Base-by-base conservation (phyloP, 2,113 vertebrate species). In the Candoia aspera region DNA sequence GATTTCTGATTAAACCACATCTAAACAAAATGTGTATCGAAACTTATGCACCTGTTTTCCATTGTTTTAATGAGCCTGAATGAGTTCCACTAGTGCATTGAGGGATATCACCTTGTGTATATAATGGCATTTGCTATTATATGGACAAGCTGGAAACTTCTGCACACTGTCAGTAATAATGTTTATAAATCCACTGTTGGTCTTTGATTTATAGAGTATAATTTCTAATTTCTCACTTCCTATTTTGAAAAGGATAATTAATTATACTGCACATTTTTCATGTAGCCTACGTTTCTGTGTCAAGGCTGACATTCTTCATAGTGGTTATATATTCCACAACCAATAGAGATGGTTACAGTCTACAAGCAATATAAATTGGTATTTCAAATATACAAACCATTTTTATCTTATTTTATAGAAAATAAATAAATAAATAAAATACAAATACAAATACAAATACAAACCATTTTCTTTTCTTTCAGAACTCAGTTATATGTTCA, bases 81-180 rank as follows among this genome's bases (percentile, higher is more conserved):
- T 37, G n/a, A 37, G 55, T 8, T 33, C n/a, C 86, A 59, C n/a
- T 37, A 33, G 55, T 87, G n/a, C 55, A 58, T 21, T 87, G 86
- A n/a, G 86, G 55, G 37, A 87, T 58, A 87, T 87, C 8, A 53
- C 55, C 86, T 58, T 87, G 86, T 57, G 86, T 87, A 58, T 55
- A 59, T n/a, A 37, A 24, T 85, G 58, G 29, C 33, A 55, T 37
- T 87, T 87, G 55, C 86, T 19, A 58, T 87, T n/a, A 87, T 23
- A 87, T 29, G 58, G 11, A 55, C 58, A 49, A 85, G 84, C 46
- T 26, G 24, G 84, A 58, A 59, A 33, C 55, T 54, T n/a, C 29
- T 19, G n/a, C 86, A 87, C 54, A 87, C 86, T 23, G 15, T 15
- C 29, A 17, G 55, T 58, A 54, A 58, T 54, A 59, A 37, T 23